Percentiles rank a stretch among this genome's conserved stretches.
Conservation (phyloP, 2,797 vertebrate species). For the Sebastes cheni region DNA sequence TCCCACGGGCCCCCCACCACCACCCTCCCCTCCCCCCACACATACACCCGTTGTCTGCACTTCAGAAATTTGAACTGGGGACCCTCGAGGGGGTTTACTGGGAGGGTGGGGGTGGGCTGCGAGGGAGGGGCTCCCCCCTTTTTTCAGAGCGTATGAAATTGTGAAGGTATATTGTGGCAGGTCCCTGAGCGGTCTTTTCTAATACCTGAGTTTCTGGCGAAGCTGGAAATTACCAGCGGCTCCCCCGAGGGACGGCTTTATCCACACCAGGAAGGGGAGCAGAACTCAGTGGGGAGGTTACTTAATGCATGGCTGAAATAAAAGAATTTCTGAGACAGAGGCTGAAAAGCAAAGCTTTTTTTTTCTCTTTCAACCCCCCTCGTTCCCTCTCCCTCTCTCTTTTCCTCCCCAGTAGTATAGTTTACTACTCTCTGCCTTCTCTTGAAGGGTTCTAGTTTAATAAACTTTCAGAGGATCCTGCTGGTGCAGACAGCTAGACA, state of each 20-base stretch:
- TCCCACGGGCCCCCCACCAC: conserved; percentile 80
- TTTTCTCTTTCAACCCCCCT: conserved; percentile 28
- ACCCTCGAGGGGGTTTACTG: conserved; percentile 94
- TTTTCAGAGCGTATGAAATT: conserved; percentile 96
- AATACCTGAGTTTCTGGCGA: conserved; percentile 99
- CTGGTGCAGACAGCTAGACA: conserved; percentile 90
- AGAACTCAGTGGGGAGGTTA: conserved; percentile 98
- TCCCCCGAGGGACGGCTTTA: conserved; percentile 96
- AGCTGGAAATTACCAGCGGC: conserved; percentile 98
- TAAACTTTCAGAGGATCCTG: conserved; percentile 94
- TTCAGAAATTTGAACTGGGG: conserved; percentile 99
- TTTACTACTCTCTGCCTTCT: conserved; percentile 85
- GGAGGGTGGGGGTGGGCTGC: conserved; percentile 69
- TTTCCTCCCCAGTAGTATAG: conserved; percentile 92
- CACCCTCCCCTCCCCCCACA: conserved; percentile 85
- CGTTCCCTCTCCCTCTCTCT: conserved; percentile 60
- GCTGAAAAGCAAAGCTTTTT: conserved; percentile 89
- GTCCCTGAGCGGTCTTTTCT: conserved; percentile 99
- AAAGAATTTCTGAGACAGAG: conserved; percentile 97
- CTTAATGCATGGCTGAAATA: conserved; percentile 99
- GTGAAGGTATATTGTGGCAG: conserved; percentile 99
- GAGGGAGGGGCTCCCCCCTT: conserved; percentile 77
- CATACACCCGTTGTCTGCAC: conserved; percentile 97
- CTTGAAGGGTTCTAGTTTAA: conserved; percentile 93
- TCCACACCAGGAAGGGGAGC: conserved; percentile 99